Base-by-base conservation (phyloP, 2,888 invertebrate genomes). In the Laothoe populi region DNA sequence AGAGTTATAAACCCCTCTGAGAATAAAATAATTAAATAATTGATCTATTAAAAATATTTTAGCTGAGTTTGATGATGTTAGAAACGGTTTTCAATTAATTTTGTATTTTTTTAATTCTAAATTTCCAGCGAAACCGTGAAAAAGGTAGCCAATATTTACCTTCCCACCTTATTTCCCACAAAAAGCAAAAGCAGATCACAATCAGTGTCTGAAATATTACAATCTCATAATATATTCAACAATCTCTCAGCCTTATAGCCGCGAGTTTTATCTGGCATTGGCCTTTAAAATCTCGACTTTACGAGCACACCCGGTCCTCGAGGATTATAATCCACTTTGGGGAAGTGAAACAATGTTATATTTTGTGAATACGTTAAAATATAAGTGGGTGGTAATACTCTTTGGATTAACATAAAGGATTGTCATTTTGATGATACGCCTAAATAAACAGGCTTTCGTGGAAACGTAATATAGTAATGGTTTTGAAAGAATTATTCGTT, bases 221-320 rank as follows among this genome's bases (percentile, higher is more conserved):
- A 53, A 19, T 53, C 19, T 53, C 53, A 53, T 53, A 53, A 53
- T 53, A 42, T 45, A 44, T 45, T 42, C 57, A 44, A 16, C 35
- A 57, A 45, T 45, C 49, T 60, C 24, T 53, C n/a, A 19, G 42
- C 53, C 21, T 45, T 16, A 38, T 57, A 49, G 45, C 35, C 35
- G 4, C 31, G 23, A 57, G 23, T 57, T 21, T 45, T 38, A 63
- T 63, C 62, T 42, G 8, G 16, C 4, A 13, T 53, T 31, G 53
- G 62, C 8, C 19, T 38, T 63, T 63, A 59, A 63, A 63, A 63
- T 63, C 63, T 63, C 57, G 3, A 59, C 57, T 49, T 59, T 60
- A 59, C 53, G 63, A 57, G 16, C 59, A 11, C 42, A 45, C 53
- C 13, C 11, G 44, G 23, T 53, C 53, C 59, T 11, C 24, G 35